These are phyloP conservation scores for Kryphioiulus occultus DNA, from an alignment of 2,888 invertebrate species.

Conservation along the genomic window DNA sequence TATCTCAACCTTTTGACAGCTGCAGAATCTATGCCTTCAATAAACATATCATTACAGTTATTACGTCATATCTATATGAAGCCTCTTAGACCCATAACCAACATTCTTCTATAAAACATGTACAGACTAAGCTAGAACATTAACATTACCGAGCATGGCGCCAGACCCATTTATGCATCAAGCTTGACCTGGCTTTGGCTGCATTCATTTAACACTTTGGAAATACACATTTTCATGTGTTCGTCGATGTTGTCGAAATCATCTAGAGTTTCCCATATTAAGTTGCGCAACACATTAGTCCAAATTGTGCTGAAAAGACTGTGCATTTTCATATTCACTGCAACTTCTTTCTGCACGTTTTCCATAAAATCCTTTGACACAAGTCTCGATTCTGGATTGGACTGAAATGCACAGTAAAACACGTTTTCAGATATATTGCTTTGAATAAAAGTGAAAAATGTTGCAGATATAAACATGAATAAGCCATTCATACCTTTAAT, in stretches of 20 bases:
- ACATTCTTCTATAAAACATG: no score
- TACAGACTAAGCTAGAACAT: no score
- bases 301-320: neutral
- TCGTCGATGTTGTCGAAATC: neutral
- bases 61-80: no score
- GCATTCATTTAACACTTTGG: conserved; percentile 6
- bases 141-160: no score
- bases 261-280: neutral
- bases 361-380: conserved; percentile 41
- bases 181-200: neutral
- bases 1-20: no score
- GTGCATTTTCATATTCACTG: conserved; percentile 2
- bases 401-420: neutral
- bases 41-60: no score
- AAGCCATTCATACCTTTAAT: neutral
- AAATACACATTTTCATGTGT: conserved; percentile 43
- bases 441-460: no score
- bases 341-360: neutral
- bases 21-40: no score
- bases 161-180: neutral
- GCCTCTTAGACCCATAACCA: no score
- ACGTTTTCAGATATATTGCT: neutral
- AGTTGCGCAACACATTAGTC: neutral
- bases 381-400: neutral
- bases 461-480: neutral